A percentile compares a stretch with the other conserved stretches of the same genome.
phyloP scores from a whole-genome alignment of 2,113 vertebrate genomes.

The Accipiter cooperii region DNA sequence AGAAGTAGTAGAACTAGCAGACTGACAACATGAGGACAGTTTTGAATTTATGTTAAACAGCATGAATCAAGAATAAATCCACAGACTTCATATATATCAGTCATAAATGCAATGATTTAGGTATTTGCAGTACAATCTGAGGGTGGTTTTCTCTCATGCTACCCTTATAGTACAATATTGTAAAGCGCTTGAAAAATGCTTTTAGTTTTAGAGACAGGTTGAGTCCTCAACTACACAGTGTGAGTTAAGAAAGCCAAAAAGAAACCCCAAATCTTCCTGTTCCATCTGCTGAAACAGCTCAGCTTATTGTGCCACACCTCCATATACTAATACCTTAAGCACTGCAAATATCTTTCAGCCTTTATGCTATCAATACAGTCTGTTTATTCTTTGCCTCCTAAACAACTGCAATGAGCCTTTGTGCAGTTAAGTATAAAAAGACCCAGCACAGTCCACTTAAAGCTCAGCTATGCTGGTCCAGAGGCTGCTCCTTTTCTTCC shows the following conservation, averaged over 20 bases:
- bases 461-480: background rate
- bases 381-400: background rate
- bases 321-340: background rate
- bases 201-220: background rate
- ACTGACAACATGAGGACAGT: background rate
- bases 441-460: background rate
- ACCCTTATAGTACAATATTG: background rate
- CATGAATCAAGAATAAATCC: background rate
- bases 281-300: background rate
- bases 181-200: background rate
- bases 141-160: background rate
- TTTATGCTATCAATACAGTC: background rate
- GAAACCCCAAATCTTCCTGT: background rate
- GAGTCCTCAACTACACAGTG: background rate
- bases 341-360: background rate
- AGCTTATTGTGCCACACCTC: background rate
- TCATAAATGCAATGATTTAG: background rate
- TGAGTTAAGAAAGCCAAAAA: background rate
- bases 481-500: background rate
- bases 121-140: background rate
- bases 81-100: background rate
- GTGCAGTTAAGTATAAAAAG: background rate
- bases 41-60: background rate
- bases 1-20: background rate
- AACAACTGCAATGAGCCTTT: background rate